These are phyloP conservation scores for Hapalemur alaotrensis DNA, from an alignment of 2,797 vertebrate species.

Conservation along the genomic window DNA sequence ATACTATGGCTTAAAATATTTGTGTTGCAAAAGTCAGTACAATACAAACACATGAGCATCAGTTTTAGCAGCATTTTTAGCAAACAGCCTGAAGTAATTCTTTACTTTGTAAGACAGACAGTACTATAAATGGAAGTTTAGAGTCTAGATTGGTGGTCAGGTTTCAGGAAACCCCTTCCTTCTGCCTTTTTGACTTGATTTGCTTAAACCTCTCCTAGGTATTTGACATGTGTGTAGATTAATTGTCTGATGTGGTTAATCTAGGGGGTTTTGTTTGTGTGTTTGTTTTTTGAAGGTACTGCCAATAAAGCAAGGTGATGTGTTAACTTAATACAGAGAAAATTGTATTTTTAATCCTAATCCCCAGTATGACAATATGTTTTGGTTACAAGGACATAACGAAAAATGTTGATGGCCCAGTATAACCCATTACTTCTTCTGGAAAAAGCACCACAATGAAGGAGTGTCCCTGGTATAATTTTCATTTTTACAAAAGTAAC, in stretches of 20 bases:
- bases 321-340: background rate
- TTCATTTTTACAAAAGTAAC: slow-evolving; percentile 39
- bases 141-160: background rate
- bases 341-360: background rate
- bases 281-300: background rate
- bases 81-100: background rate
- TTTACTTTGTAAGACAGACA: background rate
- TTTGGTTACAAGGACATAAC: background rate
- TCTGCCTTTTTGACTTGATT: background rate
- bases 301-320: background rate
- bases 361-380: background rate
- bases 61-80: background rate
- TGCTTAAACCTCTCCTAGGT: background rate
- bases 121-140: background rate
- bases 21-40: slow-evolving; percentile 15
- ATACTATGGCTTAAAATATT: slow-evolving; percentile 42
- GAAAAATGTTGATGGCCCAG: background rate
- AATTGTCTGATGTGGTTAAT: background rate
- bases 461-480: background rate
- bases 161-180: background rate
- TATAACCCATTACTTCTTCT: background rate
- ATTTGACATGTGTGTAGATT: background rate
- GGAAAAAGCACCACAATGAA: background rate
- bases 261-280: background rate
- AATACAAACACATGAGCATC: background rate